Evolutionary conservation across 2,888 invertebrate species (phyloP).

Genomic region (Dichetophora obliterata): DNA sequence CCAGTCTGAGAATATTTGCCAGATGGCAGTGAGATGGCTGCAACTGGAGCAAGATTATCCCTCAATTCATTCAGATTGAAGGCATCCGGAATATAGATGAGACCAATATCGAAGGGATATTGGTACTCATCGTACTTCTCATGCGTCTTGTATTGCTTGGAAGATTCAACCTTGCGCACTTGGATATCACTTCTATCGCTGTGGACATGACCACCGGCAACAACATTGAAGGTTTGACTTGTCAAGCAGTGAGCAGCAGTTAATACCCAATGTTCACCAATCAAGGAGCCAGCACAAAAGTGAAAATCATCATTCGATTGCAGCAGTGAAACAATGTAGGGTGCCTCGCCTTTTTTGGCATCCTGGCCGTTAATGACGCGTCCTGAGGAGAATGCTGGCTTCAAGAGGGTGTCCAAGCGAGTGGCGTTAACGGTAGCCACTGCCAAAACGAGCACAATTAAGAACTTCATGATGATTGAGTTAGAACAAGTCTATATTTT

Average conservation of each 20-base stretch:
- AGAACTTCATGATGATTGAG: conserved; percentile 56
- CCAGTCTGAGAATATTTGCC: conserved; percentile 49
- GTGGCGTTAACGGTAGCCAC: conserved; percentile 52
- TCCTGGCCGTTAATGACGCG: conserved; percentile 65
- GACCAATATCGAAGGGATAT: conserved; percentile 72
- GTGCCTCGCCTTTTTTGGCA: conserved; percentile 66
- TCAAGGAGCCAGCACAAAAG: conserved; percentile 69
- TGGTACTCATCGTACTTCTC: conserved; percentile 62
- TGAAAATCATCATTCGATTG: conserved; percentile 49
- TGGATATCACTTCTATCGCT: conserved; percentile 53
- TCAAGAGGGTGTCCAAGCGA: conserved; percentile 48
- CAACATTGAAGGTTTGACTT: conserved; percentile 51
- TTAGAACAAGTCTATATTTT: conserved; percentile 9
- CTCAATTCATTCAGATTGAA: conserved; percentile 59
- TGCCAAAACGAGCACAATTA: conserved; percentile 55
- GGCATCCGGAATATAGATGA: conserved; percentile 63
- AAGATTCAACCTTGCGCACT: conserved; percentile 52
- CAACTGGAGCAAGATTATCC: conserved; percentile 55
- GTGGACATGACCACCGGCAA: conserved; percentile 68
- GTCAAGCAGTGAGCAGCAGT: conserved; percentile 67
- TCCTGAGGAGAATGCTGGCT: conserved; percentile 58
- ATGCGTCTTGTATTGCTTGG: conserved; percentile 57
- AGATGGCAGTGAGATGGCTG: conserved; percentile 51
- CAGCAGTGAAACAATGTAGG: conserved; percentile 68
- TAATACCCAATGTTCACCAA: conserved; percentile 60